Evolutionary conservation across 2,797 vertebrate genomes (phyloP), one percentile per base, ranked within the genome.

Genomic region (Astyanax mexicanus): DNA sequence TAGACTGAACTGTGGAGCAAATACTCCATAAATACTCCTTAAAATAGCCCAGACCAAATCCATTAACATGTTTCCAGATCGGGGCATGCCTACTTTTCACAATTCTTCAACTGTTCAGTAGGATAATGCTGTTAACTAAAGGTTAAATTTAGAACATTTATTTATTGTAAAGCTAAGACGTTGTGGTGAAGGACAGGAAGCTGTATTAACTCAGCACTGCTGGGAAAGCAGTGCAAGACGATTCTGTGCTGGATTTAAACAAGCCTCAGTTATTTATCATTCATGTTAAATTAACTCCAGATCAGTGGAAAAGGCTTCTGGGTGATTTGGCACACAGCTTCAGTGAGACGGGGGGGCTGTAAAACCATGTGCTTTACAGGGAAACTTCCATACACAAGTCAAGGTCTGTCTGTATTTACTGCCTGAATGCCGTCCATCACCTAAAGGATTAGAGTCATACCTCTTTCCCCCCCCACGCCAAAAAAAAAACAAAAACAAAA

Each of bases 291-390:
- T 58, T 60, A 61, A 55, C 42, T 57, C 44, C 42, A 37, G 49
- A 72, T 57, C 57, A 69, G 66, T 57, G 68, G 68, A 49, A 57
- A 72, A 32, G 17, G 61, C 58, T 75, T 75, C 61, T 35, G 25
- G 42, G 32, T 38, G 61, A 69, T 47, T 40, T 25, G 38, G 47
- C 15, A 4, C 21, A 10, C 4, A 2, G 60, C 64, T 75, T 54
- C 51, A 51, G 27, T 44, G 32, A 60, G 47, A 72, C 40, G 61
- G 49, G 32, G 37, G 37, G 17, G 35, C 37, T 13, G 45, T 79
- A 82, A 70, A 73, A 76, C 74, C 15, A 47, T 51, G 44, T 54
- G 58, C 57, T 74, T 69, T 57, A 60, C 65, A 78, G 65, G 77
- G 65, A 72, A 69, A 73, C 77, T 69, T 75, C 52, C 73, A 73